Evolutionary conservation across 2,113 vertebrate species (phyloP), one percentile per base, ranked within the genome.

Genomic region (Dipodomys stephensi): DNA sequence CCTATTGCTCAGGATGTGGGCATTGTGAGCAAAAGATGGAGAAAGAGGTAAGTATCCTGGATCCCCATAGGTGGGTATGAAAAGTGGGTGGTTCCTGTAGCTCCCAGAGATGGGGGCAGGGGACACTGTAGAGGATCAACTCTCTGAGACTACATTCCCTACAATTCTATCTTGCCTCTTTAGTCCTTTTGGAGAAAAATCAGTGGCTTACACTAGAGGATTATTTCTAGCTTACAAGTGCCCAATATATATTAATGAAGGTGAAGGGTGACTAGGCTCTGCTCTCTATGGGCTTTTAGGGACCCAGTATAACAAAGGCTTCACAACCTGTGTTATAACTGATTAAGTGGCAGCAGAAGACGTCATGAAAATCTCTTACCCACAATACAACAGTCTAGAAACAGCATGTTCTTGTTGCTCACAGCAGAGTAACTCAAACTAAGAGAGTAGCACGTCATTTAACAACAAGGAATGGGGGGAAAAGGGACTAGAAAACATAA

Each of bases 211-310:
- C 9, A 72, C 71, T 4, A 84, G 80, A 88, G n/a, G 39, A 49
- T 79, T 83, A 83, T 46, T 92, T 83, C 60, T 39, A 89, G 77
- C 65, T 94, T 69, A 73, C 9, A 93, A 88, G 79, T 82, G 46
- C 4, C 83, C 49, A 85, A 68, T 7, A 76, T 76, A 20, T 88
- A 35, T 91, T 87, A 69, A 35, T 87, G 39, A 95, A 91, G 39
- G 83, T 76, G 60, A 85, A 32, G 28, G 19, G 18, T 90, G 20
- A 78, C n/a, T 30, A 39, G 69, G 30, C 20, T 74, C 53, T 96
- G 79, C 49, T 92, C 72, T n/a, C 23, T 39, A 83, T 32, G 85
- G 44, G 8, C 44, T 71, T 22, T 82, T 62, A 73, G n/a, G n/a
- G 53, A 93, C 30, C 13, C 28, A 27, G 20, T 62, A 32, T 78